Conservation (phyloP, 1,140 invertebrate species). For the Laodelphax striatellus region DNA sequence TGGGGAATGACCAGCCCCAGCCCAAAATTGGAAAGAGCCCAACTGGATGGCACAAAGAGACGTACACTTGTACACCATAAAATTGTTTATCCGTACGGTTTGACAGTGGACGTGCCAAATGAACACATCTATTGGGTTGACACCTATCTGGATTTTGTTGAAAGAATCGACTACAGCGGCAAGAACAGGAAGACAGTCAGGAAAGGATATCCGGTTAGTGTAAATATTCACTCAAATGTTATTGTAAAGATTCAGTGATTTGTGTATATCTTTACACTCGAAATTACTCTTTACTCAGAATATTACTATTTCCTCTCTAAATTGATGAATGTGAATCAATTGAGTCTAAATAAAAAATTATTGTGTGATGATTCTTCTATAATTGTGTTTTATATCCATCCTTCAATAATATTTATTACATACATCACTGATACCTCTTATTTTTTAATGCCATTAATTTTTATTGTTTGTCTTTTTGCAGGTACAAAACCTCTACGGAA, state of each 20-base stretch:
- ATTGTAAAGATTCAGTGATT: too few species aligned
- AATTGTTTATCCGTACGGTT: slow-evolving; percentile 60
- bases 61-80: slow-evolving; percentile 41
- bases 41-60: slow-evolving; percentile 45
- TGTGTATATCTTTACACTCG: too few species aligned
- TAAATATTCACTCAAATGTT: neutral
- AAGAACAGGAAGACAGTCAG: slow-evolving; percentile 48
- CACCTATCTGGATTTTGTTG: slow-evolving; percentile 60
- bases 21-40: slow-evolving; percentile 47
- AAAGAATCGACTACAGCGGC: slow-evolving; percentile 58
- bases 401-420: neutral
- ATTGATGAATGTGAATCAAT: too few species aligned
- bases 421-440: neutral
- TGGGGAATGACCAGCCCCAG: slow-evolving; percentile 47
- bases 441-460: too few species aligned
- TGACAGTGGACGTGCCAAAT: slow-evolving; percentile 59
- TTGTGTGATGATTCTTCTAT: too few species aligned
- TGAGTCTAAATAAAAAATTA: too few species aligned
- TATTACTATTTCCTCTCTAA: too few species aligned
- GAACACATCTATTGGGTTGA: slow-evolving; percentile 69
- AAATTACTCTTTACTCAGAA: too few species aligned
- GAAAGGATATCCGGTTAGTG: slow-evolving; percentile 40
- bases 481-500: slow-evolving; percentile 52
- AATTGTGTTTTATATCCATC: too few species aligned
- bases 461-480: slow-evolving; percentile 27